phyloP scores from a whole-genome alignment of 2,888 invertebrate genomes.

The Philereme transversata region DNA sequence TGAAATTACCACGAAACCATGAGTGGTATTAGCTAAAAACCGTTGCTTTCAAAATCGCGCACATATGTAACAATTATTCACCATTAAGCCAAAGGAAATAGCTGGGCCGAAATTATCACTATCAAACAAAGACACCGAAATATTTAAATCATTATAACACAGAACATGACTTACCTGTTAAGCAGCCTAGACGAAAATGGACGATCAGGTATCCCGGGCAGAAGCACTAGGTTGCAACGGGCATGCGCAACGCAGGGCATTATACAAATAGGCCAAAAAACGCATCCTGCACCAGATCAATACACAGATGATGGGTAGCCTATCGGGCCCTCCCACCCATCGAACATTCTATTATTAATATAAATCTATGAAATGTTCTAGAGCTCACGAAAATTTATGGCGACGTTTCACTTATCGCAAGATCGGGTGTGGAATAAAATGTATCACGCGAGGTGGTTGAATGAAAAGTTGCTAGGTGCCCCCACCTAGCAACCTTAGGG shows the following conservation, averaged over 20 bases:
- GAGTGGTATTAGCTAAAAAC: not conserved
- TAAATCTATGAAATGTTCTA: not conserved
- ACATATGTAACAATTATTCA: not conserved
- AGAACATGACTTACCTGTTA: conserved; percentile 27
- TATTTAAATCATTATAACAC: no score
- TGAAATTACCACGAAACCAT: no score
- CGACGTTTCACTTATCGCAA: no score
- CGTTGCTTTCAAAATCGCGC: not conserved
- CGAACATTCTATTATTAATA: not conserved
- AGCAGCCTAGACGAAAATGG: conserved; percentile 20
- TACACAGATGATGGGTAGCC: conserved; percentile 16
- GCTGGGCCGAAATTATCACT: not conserved
- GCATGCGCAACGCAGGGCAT: conserved; percentile 30
- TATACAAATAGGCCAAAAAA: conserved; percentile 31
- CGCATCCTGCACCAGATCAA: conserved; percentile 32
- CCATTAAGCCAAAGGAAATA: not conserved
- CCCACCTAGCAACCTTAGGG: not conserved
- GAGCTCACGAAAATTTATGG: no score
- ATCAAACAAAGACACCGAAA: not conserved
- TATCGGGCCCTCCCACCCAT: not conserved
- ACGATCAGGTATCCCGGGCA: conserved; percentile 17
- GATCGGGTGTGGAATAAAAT: no score
- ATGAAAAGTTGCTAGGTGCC: no score
- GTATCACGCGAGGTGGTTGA: no score
- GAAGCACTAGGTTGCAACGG: conserved; percentile 27